Conservation (phyloP, 1,140 invertebrate genomes). For the Drosophila littoralis region DNA sequence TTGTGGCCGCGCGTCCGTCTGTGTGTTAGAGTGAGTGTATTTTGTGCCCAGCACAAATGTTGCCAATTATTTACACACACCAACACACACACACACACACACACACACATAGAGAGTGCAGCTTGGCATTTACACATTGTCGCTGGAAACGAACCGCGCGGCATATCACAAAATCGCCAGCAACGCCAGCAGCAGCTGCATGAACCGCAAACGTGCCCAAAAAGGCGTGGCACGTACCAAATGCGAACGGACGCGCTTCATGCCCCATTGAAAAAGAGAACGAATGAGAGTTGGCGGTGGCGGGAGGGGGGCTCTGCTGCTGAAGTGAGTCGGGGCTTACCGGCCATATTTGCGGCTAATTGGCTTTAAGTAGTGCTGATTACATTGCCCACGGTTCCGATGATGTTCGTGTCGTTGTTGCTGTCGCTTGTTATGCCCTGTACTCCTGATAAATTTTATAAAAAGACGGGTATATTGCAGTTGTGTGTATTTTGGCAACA, state of each 20-base stretch:
- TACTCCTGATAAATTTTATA: background rate
- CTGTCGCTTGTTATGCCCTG: conserved; percentile 8
- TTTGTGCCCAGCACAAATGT: conserved; percentile 61
- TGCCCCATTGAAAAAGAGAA: conserved; percentile 62
- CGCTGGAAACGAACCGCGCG: conserved; percentile 37
- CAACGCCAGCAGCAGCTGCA: conserved; percentile 30
- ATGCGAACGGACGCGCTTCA: conserved; percentile 76
- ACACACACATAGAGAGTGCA: conserved; percentile 21
- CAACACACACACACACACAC: conserved; percentile 15
- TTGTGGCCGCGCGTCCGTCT: background rate
- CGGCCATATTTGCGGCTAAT: conserved; percentile 81
- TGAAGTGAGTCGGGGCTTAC: conserved; percentile 53
- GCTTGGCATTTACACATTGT: conserved; percentile 55
- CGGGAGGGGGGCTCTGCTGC: background rate
- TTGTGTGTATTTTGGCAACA: background rate
- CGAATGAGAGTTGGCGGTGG: background rate
- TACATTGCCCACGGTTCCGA: conserved; percentile 54
- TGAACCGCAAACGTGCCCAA: conserved; percentile 67
- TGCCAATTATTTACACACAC: conserved; percentile 73
- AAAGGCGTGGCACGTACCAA: conserved; percentile 63
- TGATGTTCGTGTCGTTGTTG: conserved; percentile 25
- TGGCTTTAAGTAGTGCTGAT: conserved; percentile 81
- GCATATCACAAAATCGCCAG: conserved; percentile 65
- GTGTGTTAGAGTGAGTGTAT: conserved; percentile 45
- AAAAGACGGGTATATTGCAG: background rate